Evolutionary conservation across 1,140 invertebrate species (phyloP), one percentile per base, ranked within the genome.

Genomic region (Hetaerina americana): DNA sequence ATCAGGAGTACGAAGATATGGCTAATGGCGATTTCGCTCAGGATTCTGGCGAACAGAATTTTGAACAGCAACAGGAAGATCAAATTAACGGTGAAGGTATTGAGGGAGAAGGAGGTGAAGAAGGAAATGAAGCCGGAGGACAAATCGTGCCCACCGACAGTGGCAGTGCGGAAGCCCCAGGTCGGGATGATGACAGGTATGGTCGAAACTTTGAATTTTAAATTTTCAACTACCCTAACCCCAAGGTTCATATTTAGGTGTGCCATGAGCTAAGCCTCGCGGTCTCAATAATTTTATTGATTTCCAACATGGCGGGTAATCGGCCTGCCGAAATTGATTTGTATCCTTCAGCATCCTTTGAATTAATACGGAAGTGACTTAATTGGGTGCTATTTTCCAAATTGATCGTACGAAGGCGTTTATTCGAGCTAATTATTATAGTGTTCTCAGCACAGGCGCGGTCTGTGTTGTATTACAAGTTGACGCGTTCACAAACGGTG

Each of bases 161-260:
- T 49, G 74, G 75, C 12, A 74, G 74, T 68, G 75, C 75, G 26
- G 74, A 76, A 26, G 74, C 74, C 29, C 75, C 75, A 5, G 75
- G 75, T 12, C 67, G 73, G 15, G 75, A 76, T 71, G 75, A 76
- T 68, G 75, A 76, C 67, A 26, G 67, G 40, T 57, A 57, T 18
- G 22, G 10, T 18, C 15, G 40, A n/a, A 57, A 57, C 22, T 18
- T 57, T n/a, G 22, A 57, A 57, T 12, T 57, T n/a, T n/a, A n/a
- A n/a, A 57, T 57, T 57, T n/a, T n/a, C 2, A 57, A 57, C 22
- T 57, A 3, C 40, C 40, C 40, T n/a, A 57, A 57, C 40, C 15
- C 40, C 40, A 57, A 57, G 40, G 40, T 18, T 57, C 15, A 57
- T 12, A 10, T 57, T 57, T 57, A 57, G 40, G 40, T n/a, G 22